A percentile compares a stretch with the other conserved stretches of the same genome.
These are phyloP conservation scores for Cheilosia variabilis DNA, from an alignment of 2,888 invertebrate species.

Conservation along the genomic window DNA sequence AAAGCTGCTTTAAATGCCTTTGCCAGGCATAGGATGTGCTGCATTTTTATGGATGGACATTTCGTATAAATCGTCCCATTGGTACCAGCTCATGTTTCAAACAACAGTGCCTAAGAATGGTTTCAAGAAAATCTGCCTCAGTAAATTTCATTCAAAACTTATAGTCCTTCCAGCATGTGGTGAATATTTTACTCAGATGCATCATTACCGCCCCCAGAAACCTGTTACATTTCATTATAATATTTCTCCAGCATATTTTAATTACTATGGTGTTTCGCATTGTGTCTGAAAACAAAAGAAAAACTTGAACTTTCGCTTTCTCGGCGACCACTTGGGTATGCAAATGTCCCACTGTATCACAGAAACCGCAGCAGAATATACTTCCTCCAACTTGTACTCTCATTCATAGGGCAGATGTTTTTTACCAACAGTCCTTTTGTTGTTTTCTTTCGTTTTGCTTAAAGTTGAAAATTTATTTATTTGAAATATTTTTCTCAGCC, in stretches of 20 bases:
- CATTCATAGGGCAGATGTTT: conserved; percentile 7
- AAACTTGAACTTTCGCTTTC: not conserved
- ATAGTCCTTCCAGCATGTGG: no score
- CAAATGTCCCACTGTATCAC: conserved; percentile 8
- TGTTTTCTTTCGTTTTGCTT: conserved; percentile 1
- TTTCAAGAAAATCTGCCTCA: no score
- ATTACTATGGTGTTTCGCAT: not conserved
- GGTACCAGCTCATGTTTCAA: no score
- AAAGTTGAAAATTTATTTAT: conserved; percentile 21
- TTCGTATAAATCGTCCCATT: no score
- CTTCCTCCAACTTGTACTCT: not conserved
- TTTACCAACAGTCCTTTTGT: not conserved
- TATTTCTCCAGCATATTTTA: not conserved
- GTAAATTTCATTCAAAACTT: no score
- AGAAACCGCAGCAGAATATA: no score
- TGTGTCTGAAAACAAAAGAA: not conserved
- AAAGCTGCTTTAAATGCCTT: no score
- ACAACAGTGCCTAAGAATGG: no score
- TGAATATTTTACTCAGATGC: no score
- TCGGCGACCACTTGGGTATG: not conserved
- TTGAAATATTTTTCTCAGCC: conserved; percentile 9
- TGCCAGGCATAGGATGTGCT: no score
- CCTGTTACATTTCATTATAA: not conserved
- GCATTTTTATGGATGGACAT: no score
- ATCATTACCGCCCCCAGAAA: not conserved